Percentiles rank a stretch among this genome's conserved stretches.
Evolutionary conservation across 2,888 invertebrate species (phyloP).

Genomic region (Mesochorus sp.): DNA sequence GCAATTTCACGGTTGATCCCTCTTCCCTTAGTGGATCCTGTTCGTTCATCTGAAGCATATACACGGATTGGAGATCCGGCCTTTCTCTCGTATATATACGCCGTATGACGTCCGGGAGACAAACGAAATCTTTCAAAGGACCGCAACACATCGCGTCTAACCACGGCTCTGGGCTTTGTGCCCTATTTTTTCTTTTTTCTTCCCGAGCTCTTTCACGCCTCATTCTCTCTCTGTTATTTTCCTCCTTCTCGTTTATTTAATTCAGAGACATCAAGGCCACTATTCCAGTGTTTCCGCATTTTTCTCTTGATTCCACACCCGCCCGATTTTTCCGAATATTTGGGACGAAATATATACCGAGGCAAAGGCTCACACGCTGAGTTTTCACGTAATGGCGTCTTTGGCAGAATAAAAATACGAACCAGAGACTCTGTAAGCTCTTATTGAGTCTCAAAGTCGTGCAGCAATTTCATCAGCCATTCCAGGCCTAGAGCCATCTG

Average conservation of each 20-base stretch:
- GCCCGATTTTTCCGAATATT: conserved; percentile 50
- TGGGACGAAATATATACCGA: conserved; percentile 49
- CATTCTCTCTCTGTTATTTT: not conserved
- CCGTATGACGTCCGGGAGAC: conserved; percentile 48
- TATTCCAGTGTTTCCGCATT: conserved; percentile 33
- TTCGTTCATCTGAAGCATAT: conserved; percentile 18
- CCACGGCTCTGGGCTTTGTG: conserved; percentile 30
- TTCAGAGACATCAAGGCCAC: conserved; percentile 47
- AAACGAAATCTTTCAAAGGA: conserved; percentile 62
- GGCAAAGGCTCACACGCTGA: conserved; percentile 34
- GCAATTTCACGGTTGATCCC: conserved; percentile 46
- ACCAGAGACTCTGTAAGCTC: conserved; percentile 32
- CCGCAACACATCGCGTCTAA: conserved; percentile 23
- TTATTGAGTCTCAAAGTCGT: conserved; percentile 54
- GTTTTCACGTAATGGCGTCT: not conserved
- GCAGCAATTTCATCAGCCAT: conserved; percentile 48
- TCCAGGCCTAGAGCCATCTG: conserved; percentile 9
- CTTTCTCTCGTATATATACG: too few species aligned
- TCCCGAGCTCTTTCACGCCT: conserved; percentile 29
- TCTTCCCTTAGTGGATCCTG: not conserved
- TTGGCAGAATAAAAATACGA: conserved; percentile 11
- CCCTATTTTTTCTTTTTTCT: conserved; percentile 33
- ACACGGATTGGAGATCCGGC: conserved; percentile 12
- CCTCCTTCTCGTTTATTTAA: conserved; percentile 40
- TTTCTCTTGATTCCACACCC: too few species aligned